Percentiles rank a stretch among this genome's conserved stretches.
phyloP scores from a whole-genome alignment of 2,113 vertebrate species.

The Larimichthys crocea region DNA sequence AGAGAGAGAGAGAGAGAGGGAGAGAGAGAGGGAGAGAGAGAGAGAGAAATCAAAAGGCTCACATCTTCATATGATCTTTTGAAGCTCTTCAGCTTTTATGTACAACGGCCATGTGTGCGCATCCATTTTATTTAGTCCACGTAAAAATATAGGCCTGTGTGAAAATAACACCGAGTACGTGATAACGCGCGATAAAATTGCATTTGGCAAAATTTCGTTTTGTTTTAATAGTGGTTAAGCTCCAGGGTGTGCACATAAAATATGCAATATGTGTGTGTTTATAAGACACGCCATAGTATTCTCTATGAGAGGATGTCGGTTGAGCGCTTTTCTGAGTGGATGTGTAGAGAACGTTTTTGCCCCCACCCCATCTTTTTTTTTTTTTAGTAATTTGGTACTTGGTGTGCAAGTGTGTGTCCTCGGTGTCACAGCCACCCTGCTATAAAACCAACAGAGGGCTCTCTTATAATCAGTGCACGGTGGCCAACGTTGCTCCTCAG shows the following conservation, averaged over 20 bases:
- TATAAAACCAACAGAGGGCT: constrained; percentile 80
- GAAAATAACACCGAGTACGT: background rate
- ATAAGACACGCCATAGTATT: constrained; percentile 5
- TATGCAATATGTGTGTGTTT: background rate
- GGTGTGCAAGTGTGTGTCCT: constrained; percentile 41
- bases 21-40: background rate
- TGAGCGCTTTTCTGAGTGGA: constrained; percentile 17
- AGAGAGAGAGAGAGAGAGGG: background rate
- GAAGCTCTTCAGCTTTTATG: background rate
- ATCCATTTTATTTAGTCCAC: background rate
- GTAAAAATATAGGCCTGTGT: background rate
- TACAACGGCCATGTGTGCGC: background rate
- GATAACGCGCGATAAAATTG: background rate
- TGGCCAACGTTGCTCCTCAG: constrained; percentile 37
- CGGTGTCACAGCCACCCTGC: constrained; percentile 43
- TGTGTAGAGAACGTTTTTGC: constrained; percentile 1
- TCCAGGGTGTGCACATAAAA: background rate
- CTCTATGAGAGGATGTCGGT: constrained; percentile 1
- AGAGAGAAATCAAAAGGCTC: constrained; percentile 14
- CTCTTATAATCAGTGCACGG: constrained; percentile 53
- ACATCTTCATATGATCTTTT: constrained; percentile 5
- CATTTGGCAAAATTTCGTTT: background rate
- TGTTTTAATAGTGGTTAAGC: background rate
- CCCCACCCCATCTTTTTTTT: background rate
- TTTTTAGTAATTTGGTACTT: constrained; percentile 25